Percentiles rank a stretch among this genome's conserved stretches.
phyloP scores from a whole-genome alignment of 2,113 vertebrate species.

The Mormyrus lacerda region DNA sequence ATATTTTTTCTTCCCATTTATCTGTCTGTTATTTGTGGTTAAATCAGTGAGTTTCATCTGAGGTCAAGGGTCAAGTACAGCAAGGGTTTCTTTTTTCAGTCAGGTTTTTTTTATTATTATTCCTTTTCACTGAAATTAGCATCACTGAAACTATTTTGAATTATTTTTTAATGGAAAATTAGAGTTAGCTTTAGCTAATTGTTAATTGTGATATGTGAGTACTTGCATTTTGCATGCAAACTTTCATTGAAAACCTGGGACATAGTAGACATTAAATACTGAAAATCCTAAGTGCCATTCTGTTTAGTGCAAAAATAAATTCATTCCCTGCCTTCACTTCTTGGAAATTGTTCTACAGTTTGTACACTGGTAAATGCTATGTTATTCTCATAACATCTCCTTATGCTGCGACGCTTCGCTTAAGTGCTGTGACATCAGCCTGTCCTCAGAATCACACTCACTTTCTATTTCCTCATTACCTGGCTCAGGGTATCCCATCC shows the following conservation, averaged over 20 bases:
- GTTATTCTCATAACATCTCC: neutral
- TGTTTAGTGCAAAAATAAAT: neutral
- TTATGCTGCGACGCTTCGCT: neutral
- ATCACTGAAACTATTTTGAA: neutral
- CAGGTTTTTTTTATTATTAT: neutral
- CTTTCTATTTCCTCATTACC: neutral
- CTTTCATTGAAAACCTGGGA: neutral
- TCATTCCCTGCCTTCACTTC: neutral
- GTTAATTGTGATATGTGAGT: neutral
- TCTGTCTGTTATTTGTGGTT: neutral
- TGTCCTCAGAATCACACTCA: neutral
- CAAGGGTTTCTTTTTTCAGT: neutral
- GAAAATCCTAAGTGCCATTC: neutral
- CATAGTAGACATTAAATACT: neutral
- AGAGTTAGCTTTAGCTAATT: neutral
- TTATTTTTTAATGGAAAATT: neutral
- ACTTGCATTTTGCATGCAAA: neutral
- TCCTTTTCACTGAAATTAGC: neutral
- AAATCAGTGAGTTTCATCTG: neutral
- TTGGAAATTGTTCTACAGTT: neutral
- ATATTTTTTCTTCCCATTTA: neutral
- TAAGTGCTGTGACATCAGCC: neutral
- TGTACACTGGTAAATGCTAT: neutral
- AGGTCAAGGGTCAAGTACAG: neutral
- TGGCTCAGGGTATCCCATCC: slow-evolving; percentile 67